Conservation (phyloP, 2,888 invertebrate species). For the Drosophila meridionalis region DNA sequence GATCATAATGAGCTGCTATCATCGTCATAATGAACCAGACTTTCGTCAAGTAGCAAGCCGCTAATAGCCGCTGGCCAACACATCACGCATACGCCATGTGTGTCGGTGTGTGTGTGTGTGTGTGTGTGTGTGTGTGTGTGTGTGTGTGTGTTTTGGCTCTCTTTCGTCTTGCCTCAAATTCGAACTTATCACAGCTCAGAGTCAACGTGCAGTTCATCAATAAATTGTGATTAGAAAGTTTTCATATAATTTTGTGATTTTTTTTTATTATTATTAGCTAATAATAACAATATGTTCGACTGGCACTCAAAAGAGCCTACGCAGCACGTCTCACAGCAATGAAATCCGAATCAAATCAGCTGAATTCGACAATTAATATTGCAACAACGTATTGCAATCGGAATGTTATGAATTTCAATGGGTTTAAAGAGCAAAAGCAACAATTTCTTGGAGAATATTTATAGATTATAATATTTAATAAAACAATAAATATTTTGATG, state of each 20-base stretch:
- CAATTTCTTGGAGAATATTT: background rate
- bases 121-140: background rate
- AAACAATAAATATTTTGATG: background rate
- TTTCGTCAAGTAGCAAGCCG: slow-evolving; percentile 64
- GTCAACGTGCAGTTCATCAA: slow-evolving; percentile 62
- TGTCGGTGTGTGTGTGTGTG: slow-evolving; percentile 8
- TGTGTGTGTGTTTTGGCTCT: slow-evolving; percentile 12
- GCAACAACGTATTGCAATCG: slow-evolving; percentile 1
- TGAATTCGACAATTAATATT: slow-evolving; percentile 13
- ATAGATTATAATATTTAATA: background rate
- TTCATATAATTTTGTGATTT: slow-evolving; percentile 23
- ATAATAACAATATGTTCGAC: slow-evolving; percentile 41
- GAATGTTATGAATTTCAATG: background rate
- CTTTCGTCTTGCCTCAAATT: slow-evolving; percentile 25
- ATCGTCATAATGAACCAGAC: slow-evolving; percentile 43
- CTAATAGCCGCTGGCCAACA: slow-evolving; percentile 66
- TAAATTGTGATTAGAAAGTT: slow-evolving; percentile 72
- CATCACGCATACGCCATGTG: slow-evolving; percentile 3
- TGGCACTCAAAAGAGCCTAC: background rate
- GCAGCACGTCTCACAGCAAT: slow-evolving; percentile 8
- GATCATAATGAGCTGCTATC: slow-evolving; percentile 22
- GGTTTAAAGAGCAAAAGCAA: no score
- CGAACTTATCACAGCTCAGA: slow-evolving; percentile 25
- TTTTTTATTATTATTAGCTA: slow-evolving; percentile 55
- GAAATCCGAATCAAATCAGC: background rate